These are phyloP conservation scores for Bicyclus anynana DNA, from an alignment of 1,140 invertebrate genomes.

Conservation along the genomic window DNA sequence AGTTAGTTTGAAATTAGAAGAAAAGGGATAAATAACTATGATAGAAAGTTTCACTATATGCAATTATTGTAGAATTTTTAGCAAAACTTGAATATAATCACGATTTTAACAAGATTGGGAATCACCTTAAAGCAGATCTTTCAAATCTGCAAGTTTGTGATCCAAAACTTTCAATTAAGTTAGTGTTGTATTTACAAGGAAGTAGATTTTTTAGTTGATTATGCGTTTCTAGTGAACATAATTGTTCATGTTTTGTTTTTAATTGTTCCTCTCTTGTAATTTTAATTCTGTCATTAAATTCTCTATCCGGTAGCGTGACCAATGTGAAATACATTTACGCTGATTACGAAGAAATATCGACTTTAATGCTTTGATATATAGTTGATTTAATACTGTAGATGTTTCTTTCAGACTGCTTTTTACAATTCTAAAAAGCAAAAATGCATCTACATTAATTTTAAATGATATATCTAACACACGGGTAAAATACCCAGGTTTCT, in stretches of 20 bases:
- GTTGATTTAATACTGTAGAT: background rate
- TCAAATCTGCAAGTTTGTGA: too few species aligned
- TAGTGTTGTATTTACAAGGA: too few species aligned
- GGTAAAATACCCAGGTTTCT: too few species aligned
- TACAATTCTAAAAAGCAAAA: background rate
- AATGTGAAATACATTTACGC: conserved; percentile 1
- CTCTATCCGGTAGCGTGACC: background rate
- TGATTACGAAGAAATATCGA: background rate
- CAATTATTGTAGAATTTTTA: too few species aligned
- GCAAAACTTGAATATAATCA: too few species aligned
- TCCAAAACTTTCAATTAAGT: too few species aligned
- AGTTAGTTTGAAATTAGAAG: too few species aligned
- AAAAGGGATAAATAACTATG: too few species aligned
- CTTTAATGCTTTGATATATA: background rate
- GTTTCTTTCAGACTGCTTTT: background rate
- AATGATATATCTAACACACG: background rate
- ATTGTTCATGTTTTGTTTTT: background rate
- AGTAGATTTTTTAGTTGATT: too few species aligned
- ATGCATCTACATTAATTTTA: background rate
- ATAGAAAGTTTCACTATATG: too few species aligned
- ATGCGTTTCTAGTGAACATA: background rate
- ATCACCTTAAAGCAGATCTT: too few species aligned
- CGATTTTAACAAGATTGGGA: too few species aligned
- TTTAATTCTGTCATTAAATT: conserved; percentile 9
- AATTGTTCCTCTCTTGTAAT: conserved; percentile 1